Evolutionary conservation across 1,140 invertebrate genomes (phyloP), one percentile per base, ranked within the genome.

Genomic region (Tetramorium alpestre): DNA sequence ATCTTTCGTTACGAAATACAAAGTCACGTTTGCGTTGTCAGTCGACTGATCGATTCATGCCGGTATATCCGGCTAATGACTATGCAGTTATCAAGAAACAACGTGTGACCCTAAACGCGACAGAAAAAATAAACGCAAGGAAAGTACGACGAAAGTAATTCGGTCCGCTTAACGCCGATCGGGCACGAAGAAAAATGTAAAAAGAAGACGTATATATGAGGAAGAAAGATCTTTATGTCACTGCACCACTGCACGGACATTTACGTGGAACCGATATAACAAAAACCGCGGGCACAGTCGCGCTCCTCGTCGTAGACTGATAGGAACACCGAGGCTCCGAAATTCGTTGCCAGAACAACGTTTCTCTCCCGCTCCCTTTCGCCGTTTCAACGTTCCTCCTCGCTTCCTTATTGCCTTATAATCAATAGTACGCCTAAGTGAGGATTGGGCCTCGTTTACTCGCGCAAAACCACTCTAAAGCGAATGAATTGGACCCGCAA

Each of bases 301-400:
- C 84, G 62, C 70, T 89, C 44, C 25, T 8, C 84, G 85, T 73
- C 41, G 67, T 78, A 58, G 89, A 90, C 88, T 87, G 88, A 87
- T 77, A 72, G 70, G 58, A 78, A 54, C 4, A 69, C 18, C n/a
- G 28, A 51, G 51, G 47, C 41, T 44, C 72, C 33, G 86, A 90
- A 90, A 87, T 89, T 89, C 88, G 58, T 89, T 78, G 65, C 77
- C 62, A 77, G 78, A 87, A 78, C 47, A n/a, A 67, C 10, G 33
- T 51, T 33, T 54, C 85, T 82, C 69, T 78, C 65, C 54, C 81
- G 73, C 73, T 87, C 73, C 60, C 41, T 85, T 62, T 77, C 51
- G 47, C 80, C 22, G 11, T 13, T 54, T 25, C 22, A 6, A 47
- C 60, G 47, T 67, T 72, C 49, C 47, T 49, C 56, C 41, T 54